A percentile compares a stretch with the other conserved stretches of the same genome.
Evolutionary conservation across 2,888 invertebrate species (phyloP).

Genomic region (Lutraria lutraria): DNA sequence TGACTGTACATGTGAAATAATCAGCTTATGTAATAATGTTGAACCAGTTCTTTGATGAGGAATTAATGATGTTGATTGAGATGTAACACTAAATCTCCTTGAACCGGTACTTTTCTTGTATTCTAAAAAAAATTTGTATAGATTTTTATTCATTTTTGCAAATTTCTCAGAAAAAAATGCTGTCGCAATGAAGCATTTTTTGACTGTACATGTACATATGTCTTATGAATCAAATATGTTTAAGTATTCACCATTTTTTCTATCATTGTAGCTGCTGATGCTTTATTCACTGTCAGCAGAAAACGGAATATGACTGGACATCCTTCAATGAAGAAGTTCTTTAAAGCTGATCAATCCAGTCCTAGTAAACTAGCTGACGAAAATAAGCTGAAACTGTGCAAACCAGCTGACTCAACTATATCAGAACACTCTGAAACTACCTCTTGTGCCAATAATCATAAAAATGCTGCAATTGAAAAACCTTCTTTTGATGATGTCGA

Average conservation of each 20-base stretch:
- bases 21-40: no score
- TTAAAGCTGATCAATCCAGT: neutral
- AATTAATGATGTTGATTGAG: no score
- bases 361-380: neutral
- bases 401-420: neutral
- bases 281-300: slow-evolving; percentile 30
- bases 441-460: neutral
- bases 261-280: slow-evolving; percentile 35
- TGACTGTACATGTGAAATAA: no score
- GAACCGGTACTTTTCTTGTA: no score
- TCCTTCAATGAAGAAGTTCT: neutral
- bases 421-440: neutral
- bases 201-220: no score
- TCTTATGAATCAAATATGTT: no score
- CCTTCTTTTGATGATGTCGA: neutral
- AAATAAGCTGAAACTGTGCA: neutral
- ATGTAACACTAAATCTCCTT: no score
- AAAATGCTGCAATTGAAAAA: neutral
- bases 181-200: no score
- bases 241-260: neutral
- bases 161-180: no score
- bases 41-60: no score
- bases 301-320: neutral
- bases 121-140: no score
- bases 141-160: no score